Base-by-base conservation (phyloP, 2,888 invertebrate species). In the Dynastes maya region DNA sequence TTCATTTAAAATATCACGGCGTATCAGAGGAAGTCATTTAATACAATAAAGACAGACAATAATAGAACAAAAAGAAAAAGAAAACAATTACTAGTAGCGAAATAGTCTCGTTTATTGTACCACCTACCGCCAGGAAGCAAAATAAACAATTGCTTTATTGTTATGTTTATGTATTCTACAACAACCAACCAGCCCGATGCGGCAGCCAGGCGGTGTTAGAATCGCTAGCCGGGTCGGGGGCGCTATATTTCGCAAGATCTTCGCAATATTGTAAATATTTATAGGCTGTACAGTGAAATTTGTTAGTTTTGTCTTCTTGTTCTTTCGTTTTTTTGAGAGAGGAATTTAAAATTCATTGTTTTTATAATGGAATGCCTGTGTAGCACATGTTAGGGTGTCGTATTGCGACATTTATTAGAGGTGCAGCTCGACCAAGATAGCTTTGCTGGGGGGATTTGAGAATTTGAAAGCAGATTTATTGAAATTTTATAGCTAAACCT, bases 111-210 rank as follows among this genome's bases (percentile, higher is more conserved):
- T n/a, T 51, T 63, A 63, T 67, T 37, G 72, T 72, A 72, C 72
- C 72, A 40, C 72, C 72, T 72, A 37, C 72, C 55, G 58, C 2
- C 58, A 58, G 72, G 58, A 72, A 55, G 29, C 29, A 58, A 72
- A 72, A 72, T 72, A 72, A 72, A 40, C 72, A 72, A 72, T 37
- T 72, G 58, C 72, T 72, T 72, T 72, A 72, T 72, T 72, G 72
- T 72, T 72, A 72, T 72, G 72, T 72, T 72, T 72, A 72, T 72
- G 58, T 72, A 72, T 72, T 61, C 45, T 72, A 51, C 68, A 68
- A 27, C 16, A 58, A 45, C 45, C 45, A 45, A 45, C 45, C 45
- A 45, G 11, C 45, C 11, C 11, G 45, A 6, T 37, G n/a, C 71
- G 32, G 22, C 22, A 22, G 58, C 16, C n/a, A n/a, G 55, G 16